Evolutionary conservation across 2,888 invertebrate species (phyloP), one percentile per base, ranked within the genome.

Genomic region (Macropis europaea): DNA sequence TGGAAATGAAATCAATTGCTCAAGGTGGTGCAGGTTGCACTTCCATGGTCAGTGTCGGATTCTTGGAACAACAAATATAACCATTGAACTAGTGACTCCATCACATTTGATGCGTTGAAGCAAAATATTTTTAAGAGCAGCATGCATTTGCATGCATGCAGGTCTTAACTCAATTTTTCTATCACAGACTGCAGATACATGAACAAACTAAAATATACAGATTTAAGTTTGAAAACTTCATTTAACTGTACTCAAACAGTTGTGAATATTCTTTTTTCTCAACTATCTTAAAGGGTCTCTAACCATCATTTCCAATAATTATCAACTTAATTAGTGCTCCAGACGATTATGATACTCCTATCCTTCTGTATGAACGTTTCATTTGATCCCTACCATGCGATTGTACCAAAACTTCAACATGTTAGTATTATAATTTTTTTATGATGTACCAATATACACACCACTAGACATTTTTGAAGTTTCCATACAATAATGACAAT

Each of bases 1-100:
- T 86, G 81, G 84, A 82, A 86, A 83, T 78, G 77, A 84, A 82
- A 84, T 80, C 82, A 80, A 84, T 84, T 82, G 80, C 83, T 89
- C 88, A 89, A 86, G 87, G 86, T 86, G 87, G 86, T 86, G 88
- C 84, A 71, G 86, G 81, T 87, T 85, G 85, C 87, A 88, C 87
- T 87, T 88, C 88, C 85, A 83, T 81, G 76, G 83, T 84, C 77
- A 86, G 80, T 84, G 86, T 84, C 71, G 88, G 85, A 80, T 86
- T 87, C 89, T 89, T 90, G 81, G 79, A 87, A 88, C 77, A 86
- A 84, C 59, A 83, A 83, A 76, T 67, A 63, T 42, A 76, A 79
- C 53, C 50, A 67, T 56, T 73, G 54, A 72, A 42, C 68, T 57
- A 75, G 47, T 48, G 28, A 69, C 30, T 59, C 30, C 36, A 45